phyloP scores from a whole-genome alignment of 1,140 invertebrate species.

The Drosophila lini region DNA sequence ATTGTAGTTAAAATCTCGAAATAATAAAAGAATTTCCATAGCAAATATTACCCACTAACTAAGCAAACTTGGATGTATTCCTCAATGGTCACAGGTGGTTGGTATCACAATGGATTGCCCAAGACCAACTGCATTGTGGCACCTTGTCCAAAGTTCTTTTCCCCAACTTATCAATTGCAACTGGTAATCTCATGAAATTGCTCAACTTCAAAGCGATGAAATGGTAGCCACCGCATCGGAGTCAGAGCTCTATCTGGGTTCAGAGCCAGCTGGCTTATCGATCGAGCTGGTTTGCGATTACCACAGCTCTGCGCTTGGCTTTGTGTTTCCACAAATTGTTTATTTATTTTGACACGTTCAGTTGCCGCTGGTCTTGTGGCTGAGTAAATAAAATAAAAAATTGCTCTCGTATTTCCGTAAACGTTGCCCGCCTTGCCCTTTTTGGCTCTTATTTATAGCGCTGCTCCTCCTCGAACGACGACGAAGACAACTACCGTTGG shows the following conservation, averaged over 20 bases:
- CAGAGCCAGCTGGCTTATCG: conserved; percentile 24
- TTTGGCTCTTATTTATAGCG: conserved; percentile 48
- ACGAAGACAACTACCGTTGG: conserved; percentile 10
- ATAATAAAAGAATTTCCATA: not conserved
- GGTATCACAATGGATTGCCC: not conserved
- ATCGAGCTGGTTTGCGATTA: conserved; percentile 11
- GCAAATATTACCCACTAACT: not conserved
- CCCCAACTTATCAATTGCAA: conserved; percentile 10
- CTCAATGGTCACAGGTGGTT: not conserved
- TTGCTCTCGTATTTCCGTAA: conserved; percentile 54
- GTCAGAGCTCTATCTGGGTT: not conserved
- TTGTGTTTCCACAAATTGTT: conserved; percentile 52
- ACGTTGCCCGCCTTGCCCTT: conserved; percentile 34
- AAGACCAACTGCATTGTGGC: conserved; percentile 15
- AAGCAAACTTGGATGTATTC: not conserved
- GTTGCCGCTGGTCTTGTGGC: conserved; percentile 20
- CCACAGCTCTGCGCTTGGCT: conserved; percentile 7
- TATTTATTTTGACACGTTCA: conserved; percentile 68
- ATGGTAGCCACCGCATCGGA: conserved; percentile 1
- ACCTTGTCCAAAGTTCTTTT: not conserved
- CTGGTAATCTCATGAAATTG: conserved; percentile 4
- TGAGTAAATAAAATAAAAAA: conserved; percentile 60
- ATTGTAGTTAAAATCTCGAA: not conserved
- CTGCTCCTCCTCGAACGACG: not conserved
- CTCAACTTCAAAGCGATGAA: conserved; percentile 8